Conservation (phyloP, 2,888 invertebrate species). For the Epinotia nisella region DNA sequence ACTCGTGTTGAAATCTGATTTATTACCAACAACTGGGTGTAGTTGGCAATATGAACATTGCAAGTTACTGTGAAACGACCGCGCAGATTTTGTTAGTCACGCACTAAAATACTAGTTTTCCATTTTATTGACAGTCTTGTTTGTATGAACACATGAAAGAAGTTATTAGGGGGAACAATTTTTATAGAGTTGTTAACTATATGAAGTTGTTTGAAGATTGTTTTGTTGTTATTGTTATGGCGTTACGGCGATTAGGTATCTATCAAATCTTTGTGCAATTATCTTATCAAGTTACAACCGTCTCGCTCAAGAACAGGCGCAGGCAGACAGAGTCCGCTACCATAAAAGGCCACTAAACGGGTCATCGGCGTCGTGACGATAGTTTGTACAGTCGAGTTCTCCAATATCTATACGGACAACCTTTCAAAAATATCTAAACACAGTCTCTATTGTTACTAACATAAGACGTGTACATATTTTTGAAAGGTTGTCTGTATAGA, state of each 20-base stretch:
- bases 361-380: no score
- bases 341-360: no score
- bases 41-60: conserved; percentile 16
- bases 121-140: conserved; percentile 8
- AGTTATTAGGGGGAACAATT: neutral
- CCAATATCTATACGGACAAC: no score
- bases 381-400: no score
- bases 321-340: no score
- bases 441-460: no score
- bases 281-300: neutral
- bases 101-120: conserved; percentile 12
- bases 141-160: conserved; percentile 10
- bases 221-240: neutral
- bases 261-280: neutral
- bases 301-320: neutral
- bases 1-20: conserved; percentile 25
- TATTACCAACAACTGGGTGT: conserved; percentile 34
- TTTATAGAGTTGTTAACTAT: neutral
- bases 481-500: no score
- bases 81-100: neutral
- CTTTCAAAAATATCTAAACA: no score
- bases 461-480: no score
- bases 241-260: neutral
- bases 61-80: conserved; percentile 3
- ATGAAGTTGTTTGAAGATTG: conserved; percentile 4